Percentiles rank a stretch among this genome's conserved stretches.
phyloP scores from a whole-genome alignment of 2,888 invertebrate genomes.

The Mimumesa dahlbomi region DNA sequence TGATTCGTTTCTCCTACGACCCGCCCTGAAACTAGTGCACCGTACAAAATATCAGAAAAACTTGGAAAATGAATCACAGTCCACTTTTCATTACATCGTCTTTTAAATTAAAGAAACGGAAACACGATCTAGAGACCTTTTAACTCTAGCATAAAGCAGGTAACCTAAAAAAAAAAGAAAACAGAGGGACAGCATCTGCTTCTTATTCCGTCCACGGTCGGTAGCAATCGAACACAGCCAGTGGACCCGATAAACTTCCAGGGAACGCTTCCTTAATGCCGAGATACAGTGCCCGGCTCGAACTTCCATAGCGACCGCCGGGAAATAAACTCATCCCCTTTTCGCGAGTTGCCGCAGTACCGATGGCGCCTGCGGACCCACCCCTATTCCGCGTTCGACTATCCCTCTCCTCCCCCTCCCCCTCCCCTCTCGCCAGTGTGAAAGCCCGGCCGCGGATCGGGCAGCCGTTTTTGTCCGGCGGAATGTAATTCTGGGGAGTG shows the following conservation, averaged over 20 bases:
- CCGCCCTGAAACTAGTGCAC: no score
- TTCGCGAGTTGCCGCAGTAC: conserved; percentile 33
- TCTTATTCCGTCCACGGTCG: conserved; percentile 52
- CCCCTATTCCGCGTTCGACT: conserved; percentile 3
- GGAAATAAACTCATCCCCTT: conserved; percentile 62
- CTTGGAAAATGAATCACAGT: no score
- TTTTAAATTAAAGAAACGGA: no score
- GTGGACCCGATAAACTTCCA: conserved; percentile 60
- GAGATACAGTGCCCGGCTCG: conserved; percentile 57
- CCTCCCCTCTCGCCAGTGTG: not conserved
- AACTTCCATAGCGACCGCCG: conserved; percentile 62
- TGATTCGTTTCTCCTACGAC: no score
- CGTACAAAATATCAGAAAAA: no score
- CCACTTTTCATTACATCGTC: no score
- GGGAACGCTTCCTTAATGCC: conserved; percentile 69
- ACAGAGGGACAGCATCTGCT: conserved; percentile 34
- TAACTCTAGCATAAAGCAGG: not conserved
- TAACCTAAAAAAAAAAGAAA: not conserved
- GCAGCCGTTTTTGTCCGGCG: conserved; percentile 40
- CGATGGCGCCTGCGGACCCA: conserved; percentile 25
- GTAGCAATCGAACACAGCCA: conserved; percentile 60
- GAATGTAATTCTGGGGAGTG: conserved; percentile 56
- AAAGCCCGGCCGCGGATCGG: not conserved
- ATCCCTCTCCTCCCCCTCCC: conserved; percentile 1
- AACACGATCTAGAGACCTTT: no score